Evolutionary conservation across 2,113 vertebrate genomes (phyloP), one percentile per base, ranked within the genome.

Genomic region (Amphilophus citrinellus): DNA sequence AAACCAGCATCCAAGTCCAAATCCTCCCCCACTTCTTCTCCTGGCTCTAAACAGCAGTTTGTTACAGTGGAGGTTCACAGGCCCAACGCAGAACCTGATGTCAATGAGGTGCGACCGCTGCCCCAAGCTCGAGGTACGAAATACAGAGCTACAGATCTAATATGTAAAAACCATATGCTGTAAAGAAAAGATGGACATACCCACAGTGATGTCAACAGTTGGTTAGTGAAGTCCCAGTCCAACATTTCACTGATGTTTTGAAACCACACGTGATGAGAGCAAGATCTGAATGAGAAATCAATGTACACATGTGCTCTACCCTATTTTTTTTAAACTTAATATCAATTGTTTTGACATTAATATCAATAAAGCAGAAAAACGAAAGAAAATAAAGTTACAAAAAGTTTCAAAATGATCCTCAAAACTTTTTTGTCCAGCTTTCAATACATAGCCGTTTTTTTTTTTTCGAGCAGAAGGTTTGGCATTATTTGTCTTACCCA

Each of bases 1-100:
- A 90, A 91, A 15, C 77, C 91, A 0, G 91, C 35, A 11, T 80
- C 95, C 58, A 85, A 86, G 80, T 88, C 95, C 80, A 94, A 96
- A 87, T 75, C 90, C 61, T 63, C 92, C 58, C 83, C 92, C 4
- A 53, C 60, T 17, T 89, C 95, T 18, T 92, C 96, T 0, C 91
- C 94, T 0, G 62, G 79, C 80, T 89, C 92, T 35, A 97, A 96
- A 88, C 97, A 97, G 85, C 97, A 97, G 78, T 99, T 99, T 88
- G 98, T 99, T 78, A 96, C 97, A 93, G 98, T 99, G 93, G 98
- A 99, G 93, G 97, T 99, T 10, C 98, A 99, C 94, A 97, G 96
- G 27, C 97, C 97, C 2, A 98, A 99, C 88, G 97, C 97, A 0
- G 98, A 99, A 91, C 98, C 98, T 0, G 98, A 99, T 0, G 97